Evolutionary conservation across 2,888 invertebrate species (phyloP).

Genomic region (Uropetala carovei): DNA sequence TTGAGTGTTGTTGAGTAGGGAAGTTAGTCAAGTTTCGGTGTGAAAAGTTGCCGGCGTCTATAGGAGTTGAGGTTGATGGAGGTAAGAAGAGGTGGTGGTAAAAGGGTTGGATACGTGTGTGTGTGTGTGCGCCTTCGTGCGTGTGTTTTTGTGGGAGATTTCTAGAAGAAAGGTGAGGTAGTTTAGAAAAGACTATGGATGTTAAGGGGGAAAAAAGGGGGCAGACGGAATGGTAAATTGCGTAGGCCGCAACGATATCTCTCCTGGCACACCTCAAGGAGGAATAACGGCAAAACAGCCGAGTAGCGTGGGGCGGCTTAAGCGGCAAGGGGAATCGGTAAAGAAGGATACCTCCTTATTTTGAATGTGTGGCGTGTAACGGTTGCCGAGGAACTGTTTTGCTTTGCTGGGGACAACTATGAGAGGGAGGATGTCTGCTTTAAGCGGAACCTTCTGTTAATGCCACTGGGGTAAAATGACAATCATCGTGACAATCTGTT

Average conservation of each 20-base stretch:
- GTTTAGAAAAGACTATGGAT: background rate
- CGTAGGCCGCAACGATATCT: background rate
- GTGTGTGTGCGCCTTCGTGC: no score
- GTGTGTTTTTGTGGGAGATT: background rate
- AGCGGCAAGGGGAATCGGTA: background rate
- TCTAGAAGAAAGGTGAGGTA: background rate
- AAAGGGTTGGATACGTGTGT: background rate
- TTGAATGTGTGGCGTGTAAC: no score
- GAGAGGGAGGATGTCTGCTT: no score
- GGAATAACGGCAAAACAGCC: background rate
- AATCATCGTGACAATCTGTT: no score
- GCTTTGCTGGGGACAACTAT: no score
- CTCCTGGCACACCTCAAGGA: background rate
- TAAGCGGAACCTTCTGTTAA: no score
- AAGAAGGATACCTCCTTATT: no score
- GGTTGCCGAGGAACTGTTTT: no score
- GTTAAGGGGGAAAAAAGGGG: background rate
- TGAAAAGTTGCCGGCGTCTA: background rate
- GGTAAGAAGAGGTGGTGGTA: background rate
- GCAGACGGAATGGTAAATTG: background rate
- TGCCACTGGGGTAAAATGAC: no score
- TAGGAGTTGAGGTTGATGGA: background rate
- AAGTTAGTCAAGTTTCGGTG: slow-evolving; percentile 32
- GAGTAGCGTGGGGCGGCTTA: background rate
- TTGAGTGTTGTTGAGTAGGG: background rate